phyloP scores from a whole-genome alignment of 2,888 invertebrate genomes.

The Sarcophaga subvicina region DNA sequence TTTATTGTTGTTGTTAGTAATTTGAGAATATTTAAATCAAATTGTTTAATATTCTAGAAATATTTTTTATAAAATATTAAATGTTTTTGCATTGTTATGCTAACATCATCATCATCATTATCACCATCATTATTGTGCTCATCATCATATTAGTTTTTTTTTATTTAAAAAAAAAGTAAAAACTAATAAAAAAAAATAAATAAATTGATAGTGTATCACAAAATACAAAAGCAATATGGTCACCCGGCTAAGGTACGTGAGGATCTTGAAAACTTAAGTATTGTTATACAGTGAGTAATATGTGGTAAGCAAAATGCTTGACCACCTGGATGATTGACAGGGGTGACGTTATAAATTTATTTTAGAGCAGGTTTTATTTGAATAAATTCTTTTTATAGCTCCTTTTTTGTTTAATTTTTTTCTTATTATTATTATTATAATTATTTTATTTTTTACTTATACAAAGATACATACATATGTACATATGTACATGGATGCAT shows the following conservation, averaged over 20 bases:
- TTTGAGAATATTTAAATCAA: slow-evolving; percentile 24
- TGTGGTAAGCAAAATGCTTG: background rate
- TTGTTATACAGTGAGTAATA: background rate
- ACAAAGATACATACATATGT: too few species aligned
- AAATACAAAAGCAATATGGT: too few species aligned
- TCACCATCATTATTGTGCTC: too few species aligned
- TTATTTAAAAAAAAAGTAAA: too few species aligned
- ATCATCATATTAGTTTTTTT: too few species aligned
- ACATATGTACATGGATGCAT: too few species aligned
- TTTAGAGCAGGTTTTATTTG: background rate
- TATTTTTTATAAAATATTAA: slow-evolving; percentile 15
- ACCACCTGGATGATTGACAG: background rate
- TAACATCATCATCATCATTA: slow-evolving; percentile 5
- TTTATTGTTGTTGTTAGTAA: slow-evolving; percentile 27
- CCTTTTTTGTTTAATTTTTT: background rate
- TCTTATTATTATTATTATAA: slow-evolving; percentile 26
- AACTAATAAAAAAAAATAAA: too few species aligned
- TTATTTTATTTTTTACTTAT: slow-evolving; percentile 1
- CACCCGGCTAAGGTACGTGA: background rate
- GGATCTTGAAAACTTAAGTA: background rate
- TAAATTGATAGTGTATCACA: too few species aligned
- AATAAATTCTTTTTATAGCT: background rate
- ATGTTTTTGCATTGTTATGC: slow-evolving; percentile 45
- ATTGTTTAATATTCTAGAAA: slow-evolving; percentile 24
- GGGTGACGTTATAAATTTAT: background rate